These are phyloP conservation scores for Bufotes viridis DNA, from an alignment of 2,797 vertebrate genomes.

Conservation along the genomic window DNA sequence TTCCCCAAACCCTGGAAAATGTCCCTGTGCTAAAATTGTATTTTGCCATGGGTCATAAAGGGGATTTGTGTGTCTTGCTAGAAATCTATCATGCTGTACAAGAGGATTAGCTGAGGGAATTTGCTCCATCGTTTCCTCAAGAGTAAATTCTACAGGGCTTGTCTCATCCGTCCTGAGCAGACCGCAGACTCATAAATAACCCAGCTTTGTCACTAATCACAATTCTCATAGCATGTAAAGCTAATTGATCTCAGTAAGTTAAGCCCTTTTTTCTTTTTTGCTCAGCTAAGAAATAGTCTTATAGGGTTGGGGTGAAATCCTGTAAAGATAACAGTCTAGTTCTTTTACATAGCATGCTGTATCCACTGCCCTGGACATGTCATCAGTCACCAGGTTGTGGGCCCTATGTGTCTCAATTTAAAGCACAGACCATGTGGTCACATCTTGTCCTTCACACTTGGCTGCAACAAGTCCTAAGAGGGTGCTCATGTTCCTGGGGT, in stretches of 20 bases:
- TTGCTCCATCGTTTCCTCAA: slow-evolving; percentile 51
- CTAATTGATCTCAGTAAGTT: slow-evolving; percentile 47
- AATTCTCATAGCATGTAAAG: slow-evolving; percentile 46
- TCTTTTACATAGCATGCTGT: not conserved
- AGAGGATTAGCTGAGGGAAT: slow-evolving; percentile 54
- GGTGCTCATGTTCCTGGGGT: not conserved
- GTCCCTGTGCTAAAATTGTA: slow-evolving; percentile 49
- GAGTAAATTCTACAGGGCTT: slow-evolving; percentile 54
- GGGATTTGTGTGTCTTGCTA: slow-evolving; percentile 60
- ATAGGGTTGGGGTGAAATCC: not conserved
- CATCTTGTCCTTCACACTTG: not conserved
- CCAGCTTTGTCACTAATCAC: slow-evolving; percentile 54
- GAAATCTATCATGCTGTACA: slow-evolving; percentile 59
- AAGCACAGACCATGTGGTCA: not conserved
- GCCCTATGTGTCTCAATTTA: not conserved
- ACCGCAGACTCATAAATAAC: slow-evolving; percentile 53
- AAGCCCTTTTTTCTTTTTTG: slow-evolving; percentile 1
- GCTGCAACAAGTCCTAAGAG: not conserved
- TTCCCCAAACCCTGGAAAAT: slow-evolving; percentile 32
- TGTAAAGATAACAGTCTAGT: not conserved
- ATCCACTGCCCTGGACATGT: not conserved
- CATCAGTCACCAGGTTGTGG: not conserved
- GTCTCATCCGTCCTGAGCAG: slow-evolving; percentile 52
- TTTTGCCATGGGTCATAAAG: slow-evolving; percentile 59
- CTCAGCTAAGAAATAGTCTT: slow-evolving; percentile 19